Evolutionary conservation across 2,113 vertebrate genomes (phyloP).

Genomic region (Brachirus orientalis): DNA sequence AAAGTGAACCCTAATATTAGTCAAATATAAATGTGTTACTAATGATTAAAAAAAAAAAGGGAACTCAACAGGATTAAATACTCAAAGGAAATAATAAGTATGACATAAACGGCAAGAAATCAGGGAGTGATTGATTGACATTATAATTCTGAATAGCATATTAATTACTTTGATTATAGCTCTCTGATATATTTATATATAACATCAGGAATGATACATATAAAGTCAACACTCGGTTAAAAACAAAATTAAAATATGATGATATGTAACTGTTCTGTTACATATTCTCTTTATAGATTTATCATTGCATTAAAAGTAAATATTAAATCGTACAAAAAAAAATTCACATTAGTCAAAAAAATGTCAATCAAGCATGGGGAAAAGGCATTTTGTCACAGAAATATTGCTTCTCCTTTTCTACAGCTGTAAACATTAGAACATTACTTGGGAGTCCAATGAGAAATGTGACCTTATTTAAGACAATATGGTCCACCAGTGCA

Average conservation of each 20-base stretch:
- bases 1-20: not conserved
- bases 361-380: conserved; percentile 33
- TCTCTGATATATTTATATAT: not conserved
- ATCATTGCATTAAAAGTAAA: conserved; percentile 23
- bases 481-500: conserved; percentile 66
- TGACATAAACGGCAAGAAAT: not conserved
- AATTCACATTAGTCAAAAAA: conserved; percentile 25
- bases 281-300: conserved; percentile 4
- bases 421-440: conserved; percentile 51
- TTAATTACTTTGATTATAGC: conserved; percentile 3
- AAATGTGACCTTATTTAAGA: conserved; percentile 56
- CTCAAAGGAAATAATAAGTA: no score
- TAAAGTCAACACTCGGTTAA: conserved; percentile 19
- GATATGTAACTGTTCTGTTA: not conserved
- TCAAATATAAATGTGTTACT: not conserved
- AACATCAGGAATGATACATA: conserved; percentile 12
- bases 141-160: conserved; percentile 1
- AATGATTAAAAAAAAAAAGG: not conserved
- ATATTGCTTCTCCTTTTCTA: conserved; percentile 59
- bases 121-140: not conserved
- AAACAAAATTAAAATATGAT: not conserved
- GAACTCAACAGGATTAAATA: no score
- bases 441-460: conserved; percentile 29
- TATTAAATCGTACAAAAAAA: conserved; percentile 6
- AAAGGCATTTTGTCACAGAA: conserved; percentile 51